phyloP scores from a whole-genome alignment of 1,140 invertebrate genomes.

The Drosophila subpulchrella region DNA sequence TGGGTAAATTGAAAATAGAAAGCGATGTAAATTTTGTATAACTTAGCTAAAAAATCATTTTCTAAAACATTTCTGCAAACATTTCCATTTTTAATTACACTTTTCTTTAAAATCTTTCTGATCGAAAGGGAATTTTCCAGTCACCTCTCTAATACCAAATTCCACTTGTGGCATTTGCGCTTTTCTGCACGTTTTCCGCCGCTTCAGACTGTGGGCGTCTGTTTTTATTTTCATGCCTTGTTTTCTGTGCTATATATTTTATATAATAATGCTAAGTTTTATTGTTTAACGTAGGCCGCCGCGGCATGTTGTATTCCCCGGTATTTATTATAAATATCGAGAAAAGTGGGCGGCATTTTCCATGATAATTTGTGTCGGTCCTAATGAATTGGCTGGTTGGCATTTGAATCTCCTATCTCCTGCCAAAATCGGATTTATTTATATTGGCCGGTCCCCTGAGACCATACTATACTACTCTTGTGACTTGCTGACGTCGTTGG shows the following conservation, averaged over 20 bases:
- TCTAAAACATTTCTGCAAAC: not conserved
- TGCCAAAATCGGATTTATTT: constrained; percentile 49
- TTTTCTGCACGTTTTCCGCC: constrained; percentile 49
- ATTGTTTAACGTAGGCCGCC: constrained; percentile 46
- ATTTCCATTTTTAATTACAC: not conserved
- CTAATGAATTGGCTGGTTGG: constrained; percentile 45
- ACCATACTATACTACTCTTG: constrained; percentile 20
- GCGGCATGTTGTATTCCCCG: constrained; percentile 40
- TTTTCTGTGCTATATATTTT: constrained; percentile 36
- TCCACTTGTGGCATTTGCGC: constrained; percentile 26
- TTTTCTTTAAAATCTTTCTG: too few relatives aligned
- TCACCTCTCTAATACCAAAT: constrained; percentile 2
- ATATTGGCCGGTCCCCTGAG: constrained; percentile 30
- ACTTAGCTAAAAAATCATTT: not conserved
- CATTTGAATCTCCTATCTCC: constrained; percentile 50
- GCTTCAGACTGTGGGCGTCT: constrained; percentile 40
- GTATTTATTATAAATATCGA: constrained; percentile 43
- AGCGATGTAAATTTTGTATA: too few relatives aligned
- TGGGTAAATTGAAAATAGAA: too few relatives aligned
- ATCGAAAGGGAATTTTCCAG: not conserved
- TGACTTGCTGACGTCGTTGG: constrained; percentile 59
- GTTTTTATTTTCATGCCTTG: constrained; percentile 50
- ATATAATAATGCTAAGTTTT: constrained; percentile 55
- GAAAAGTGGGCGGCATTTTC: constrained; percentile 56
- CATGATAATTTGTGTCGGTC: constrained; percentile 49